These are phyloP conservation scores for Strix aluco DNA, from an alignment of 2,113 vertebrate species.

Conservation along the genomic window DNA sequence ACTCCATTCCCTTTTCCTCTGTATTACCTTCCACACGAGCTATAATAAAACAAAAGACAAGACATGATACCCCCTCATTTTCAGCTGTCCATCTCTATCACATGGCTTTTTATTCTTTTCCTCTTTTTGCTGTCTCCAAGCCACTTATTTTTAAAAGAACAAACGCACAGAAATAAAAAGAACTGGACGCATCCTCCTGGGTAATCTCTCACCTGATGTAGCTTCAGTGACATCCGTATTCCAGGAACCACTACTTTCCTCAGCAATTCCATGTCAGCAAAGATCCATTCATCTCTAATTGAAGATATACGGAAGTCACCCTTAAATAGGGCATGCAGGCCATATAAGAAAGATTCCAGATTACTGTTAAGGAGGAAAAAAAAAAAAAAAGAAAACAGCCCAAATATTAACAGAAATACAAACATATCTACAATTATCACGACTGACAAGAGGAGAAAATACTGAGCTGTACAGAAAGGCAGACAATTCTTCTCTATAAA, in stretches of 20 bases:
- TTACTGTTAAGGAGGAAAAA: slow-evolving; percentile 79
- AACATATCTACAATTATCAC: neutral
- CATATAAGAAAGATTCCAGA: slow-evolving; percentile 97
- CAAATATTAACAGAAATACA: neutral
- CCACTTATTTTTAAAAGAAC: neutral
- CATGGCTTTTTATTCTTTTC: neutral
- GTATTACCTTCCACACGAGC: neutral
- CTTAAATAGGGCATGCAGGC: slow-evolving; percentile 96
- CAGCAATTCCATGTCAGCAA: slow-evolving; percentile 97
- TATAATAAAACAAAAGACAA: neutral
- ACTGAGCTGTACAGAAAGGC: neutral
- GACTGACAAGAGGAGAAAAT: neutral
- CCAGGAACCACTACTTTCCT: slow-evolving; percentile 97
- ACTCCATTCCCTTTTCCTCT: neutral
- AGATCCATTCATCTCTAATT: slow-evolving; percentile 97
- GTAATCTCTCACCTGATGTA: slow-evolving; percentile 88
- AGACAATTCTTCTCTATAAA: neutral
- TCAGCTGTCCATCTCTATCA: neutral
- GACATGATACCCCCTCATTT: neutral
- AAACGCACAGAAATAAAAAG: neutral
- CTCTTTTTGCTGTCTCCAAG: neutral
- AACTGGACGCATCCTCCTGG: neutral
- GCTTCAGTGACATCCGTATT: slow-evolving; percentile 97
- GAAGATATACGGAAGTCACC: slow-evolving; percentile 99
- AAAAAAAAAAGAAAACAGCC: neutral